Conservation (phyloP, 2,113 vertebrate species). For the Nanorana parkeri region DNA sequence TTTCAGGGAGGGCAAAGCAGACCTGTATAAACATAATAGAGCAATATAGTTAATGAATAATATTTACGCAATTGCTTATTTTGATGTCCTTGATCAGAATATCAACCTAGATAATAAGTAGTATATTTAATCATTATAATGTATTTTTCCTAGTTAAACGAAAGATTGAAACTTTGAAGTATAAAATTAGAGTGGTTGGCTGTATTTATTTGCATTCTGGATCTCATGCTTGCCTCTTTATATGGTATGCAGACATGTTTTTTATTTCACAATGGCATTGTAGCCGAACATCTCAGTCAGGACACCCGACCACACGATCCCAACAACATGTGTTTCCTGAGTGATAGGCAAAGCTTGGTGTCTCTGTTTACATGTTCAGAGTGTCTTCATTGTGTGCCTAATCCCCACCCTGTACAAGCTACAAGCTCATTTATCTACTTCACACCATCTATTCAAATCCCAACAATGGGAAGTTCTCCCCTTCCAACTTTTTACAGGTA, state of each 20-base stretch:
- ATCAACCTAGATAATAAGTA: too few relatives aligned
- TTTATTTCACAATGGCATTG: not conserved
- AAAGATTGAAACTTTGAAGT: too few relatives aligned
- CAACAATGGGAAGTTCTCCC: not conserved
- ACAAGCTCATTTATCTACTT: constrained; percentile 40
- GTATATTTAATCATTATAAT: too few relatives aligned
- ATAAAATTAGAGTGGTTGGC: too few relatives aligned
- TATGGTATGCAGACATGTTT: not conserved
- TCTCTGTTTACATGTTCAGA: constrained; percentile 32
- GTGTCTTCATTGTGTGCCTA: constrained; percentile 46
- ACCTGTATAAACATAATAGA: too few relatives aligned
- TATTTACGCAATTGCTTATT: too few relatives aligned
- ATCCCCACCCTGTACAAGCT: constrained; percentile 47
- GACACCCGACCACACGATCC: not conserved
- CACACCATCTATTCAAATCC: constrained; percentile 13
- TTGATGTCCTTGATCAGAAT: too few relatives aligned
- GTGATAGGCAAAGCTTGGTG: constrained; percentile 23
- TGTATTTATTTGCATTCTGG: too few relatives aligned
- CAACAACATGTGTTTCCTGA: constrained; percentile 51
- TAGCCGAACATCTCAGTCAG: constrained; percentile 14
- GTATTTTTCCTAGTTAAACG: too few relatives aligned
- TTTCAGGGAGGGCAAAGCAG: too few relatives aligned
- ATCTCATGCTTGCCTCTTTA: too few relatives aligned
- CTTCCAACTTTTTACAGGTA: constrained; percentile 1
- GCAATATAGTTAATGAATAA: too few relatives aligned